Evolutionary conservation across 2,797 vertebrate species (phyloP).

Genomic region (Tenualosa ilisha): DNA sequence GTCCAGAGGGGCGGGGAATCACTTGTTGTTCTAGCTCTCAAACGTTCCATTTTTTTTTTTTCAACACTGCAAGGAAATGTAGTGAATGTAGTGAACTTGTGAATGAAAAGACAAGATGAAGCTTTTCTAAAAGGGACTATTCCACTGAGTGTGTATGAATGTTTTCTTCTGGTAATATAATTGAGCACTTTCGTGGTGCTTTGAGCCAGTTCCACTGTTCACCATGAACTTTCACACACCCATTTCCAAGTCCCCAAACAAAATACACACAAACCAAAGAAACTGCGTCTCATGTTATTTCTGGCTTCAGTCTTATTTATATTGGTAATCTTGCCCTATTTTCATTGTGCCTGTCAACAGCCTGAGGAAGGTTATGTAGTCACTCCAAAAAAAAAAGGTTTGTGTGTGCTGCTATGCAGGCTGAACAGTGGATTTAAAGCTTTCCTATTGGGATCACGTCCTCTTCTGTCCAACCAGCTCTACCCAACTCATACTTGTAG

Average conservation of each 20-base stretch:
- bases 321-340: neutral
- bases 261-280: neutral
- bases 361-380: neutral
- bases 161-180: neutral
- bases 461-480: neutral
- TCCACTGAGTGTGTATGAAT: neutral
- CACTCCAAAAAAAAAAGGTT: neutral
- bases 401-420: neutral
- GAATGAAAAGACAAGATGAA: slow-evolving; percentile 2
- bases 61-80: neutral
- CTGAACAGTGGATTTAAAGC: neutral
- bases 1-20: slow-evolving; percentile 8
- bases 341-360: neutral
- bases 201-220: no score
- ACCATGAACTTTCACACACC: no score
- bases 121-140: neutral
- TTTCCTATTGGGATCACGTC: neutral
- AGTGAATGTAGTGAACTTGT: neutral
- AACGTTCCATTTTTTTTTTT: neutral
- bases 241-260: neutral
- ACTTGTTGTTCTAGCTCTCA: neutral
- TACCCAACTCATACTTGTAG: neutral
- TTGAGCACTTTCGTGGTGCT: neutral
- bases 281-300: neutral
- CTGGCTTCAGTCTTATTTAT: neutral